Conservation (phyloP, 2,888 invertebrate species). For the Digitonthophagus gazella region DNA sequence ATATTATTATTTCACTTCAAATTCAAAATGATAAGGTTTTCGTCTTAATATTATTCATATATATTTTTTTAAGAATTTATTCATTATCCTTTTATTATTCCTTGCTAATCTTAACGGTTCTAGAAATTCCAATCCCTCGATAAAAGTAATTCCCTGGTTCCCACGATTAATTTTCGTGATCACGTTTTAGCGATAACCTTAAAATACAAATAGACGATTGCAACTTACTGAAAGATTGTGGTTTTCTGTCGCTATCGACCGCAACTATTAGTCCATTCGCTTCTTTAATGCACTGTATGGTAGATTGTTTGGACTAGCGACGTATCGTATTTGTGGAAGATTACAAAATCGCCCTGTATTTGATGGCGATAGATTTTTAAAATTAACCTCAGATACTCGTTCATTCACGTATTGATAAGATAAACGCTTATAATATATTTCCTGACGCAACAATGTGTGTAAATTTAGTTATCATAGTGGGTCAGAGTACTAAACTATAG, state of each 20-base stretch:
- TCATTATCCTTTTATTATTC: background rate
- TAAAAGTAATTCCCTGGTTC: background rate
- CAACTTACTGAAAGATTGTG: background rate
- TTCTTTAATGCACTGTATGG: too few species aligned
- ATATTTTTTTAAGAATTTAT: too few species aligned
- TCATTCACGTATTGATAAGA: background rate
- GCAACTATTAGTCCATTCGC: too few species aligned
- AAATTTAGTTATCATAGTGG: background rate
- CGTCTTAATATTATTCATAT: too few species aligned
- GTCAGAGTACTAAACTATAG: background rate
- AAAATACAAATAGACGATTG: background rate
- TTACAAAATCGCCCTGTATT: background rate
- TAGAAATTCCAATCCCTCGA: background rate
- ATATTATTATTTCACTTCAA: too few species aligned
- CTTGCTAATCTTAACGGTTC: background rate
- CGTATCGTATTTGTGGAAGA: background rate
- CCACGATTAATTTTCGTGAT: background rate
- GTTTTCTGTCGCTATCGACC: too few species aligned
- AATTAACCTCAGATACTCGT: background rate
- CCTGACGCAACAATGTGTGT: background rate
- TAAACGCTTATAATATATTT: background rate
- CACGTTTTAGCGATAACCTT: background rate
- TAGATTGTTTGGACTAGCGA: too few species aligned
- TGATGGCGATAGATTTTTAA: background rate
- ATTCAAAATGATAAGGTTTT: too few species aligned